Evolutionary conservation across 2,113 vertebrate species (phyloP).

Genomic region (Cynopterus brachyotis): DNA sequence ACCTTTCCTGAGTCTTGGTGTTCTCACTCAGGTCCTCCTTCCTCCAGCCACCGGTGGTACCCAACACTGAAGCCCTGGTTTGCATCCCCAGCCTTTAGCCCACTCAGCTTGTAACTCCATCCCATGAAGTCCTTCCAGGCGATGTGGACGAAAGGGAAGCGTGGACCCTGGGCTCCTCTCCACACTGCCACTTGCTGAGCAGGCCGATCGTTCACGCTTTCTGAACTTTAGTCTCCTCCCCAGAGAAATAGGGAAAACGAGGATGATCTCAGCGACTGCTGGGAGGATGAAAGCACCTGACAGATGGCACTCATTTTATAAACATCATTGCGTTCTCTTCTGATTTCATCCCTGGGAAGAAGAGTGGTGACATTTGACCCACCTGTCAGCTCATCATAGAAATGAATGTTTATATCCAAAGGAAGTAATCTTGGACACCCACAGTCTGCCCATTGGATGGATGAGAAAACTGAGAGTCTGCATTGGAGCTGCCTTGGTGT

Average conservation of each 20-base stretch:
- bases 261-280: background rate
- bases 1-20: too few species aligned
- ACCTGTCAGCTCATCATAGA: background rate
- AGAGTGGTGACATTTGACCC: background rate
- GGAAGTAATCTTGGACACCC: too few species aligned
- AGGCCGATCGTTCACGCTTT: too few species aligned
- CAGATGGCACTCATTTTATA: fast-evolving
- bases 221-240: background rate
- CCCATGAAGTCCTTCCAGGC: background rate
- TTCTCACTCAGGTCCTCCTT: too few species aligned
- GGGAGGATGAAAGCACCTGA: too few species aligned
- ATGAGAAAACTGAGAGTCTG: background rate
- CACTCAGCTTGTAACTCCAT: fast-evolving
- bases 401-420: background rate
- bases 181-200: background rate
- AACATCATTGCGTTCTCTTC: background rate
- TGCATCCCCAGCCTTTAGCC: fast-evolving
- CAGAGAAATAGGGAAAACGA: background rate
- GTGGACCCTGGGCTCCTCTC: fast-evolving
- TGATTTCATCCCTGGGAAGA: background rate
- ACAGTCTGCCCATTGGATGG: background rate
- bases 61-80: background rate
- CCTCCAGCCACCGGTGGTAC: fast-evolving
- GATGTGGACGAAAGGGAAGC: fast-evolving
- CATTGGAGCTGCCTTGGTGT: background rate